Evolutionary conservation across 2,797 vertebrate genomes (phyloP).

Genomic region (Enoplosus armatus): DNA sequence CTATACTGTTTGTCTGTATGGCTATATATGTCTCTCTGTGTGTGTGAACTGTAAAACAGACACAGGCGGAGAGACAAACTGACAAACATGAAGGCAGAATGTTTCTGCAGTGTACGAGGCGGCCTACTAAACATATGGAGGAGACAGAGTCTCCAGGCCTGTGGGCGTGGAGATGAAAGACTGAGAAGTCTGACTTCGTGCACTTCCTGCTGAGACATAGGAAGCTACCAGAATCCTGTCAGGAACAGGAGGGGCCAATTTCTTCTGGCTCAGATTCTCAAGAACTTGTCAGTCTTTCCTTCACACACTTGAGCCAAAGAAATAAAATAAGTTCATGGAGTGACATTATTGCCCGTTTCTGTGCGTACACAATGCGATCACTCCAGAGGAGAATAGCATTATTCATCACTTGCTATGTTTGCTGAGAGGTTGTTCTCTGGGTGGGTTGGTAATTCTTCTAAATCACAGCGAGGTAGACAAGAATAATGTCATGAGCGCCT

Average conservation of each 20-base stretch:
- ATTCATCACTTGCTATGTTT: constrained; percentile 37
- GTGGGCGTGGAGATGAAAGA: constrained; percentile 76
- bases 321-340: background rate
- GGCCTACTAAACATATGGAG: constrained; percentile 40
- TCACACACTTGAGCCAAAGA: constrained; percentile 27
- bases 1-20: constrained; percentile 13
- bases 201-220: constrained; percentile 84
- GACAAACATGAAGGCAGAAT: constrained; percentile 41
- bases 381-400: constrained; percentile 17
- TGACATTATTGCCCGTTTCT: constrained; percentile 20
- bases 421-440: constrained; percentile 5
- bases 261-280: constrained; percentile 71
- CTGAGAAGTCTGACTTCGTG: constrained; percentile 77
- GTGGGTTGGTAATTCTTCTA: constrained; percentile 43
- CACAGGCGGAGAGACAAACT: constrained; percentile 20
- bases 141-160: constrained; percentile 45
- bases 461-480: constrained; percentile 31
- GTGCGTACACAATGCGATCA: background rate
- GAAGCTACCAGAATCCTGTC: constrained; percentile 84
- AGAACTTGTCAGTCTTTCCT: constrained; percentile 57
- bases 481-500: constrained; percentile 44
- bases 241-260: constrained; percentile 79
- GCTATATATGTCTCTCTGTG: constrained; percentile 4
- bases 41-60: constrained; percentile 29
- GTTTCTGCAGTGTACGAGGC: constrained; percentile 28